These are phyloP conservation scores for Zaprionus gabonicus DNA, from an alignment of 1,140 invertebrate genomes.

Conservation along the genomic window DNA sequence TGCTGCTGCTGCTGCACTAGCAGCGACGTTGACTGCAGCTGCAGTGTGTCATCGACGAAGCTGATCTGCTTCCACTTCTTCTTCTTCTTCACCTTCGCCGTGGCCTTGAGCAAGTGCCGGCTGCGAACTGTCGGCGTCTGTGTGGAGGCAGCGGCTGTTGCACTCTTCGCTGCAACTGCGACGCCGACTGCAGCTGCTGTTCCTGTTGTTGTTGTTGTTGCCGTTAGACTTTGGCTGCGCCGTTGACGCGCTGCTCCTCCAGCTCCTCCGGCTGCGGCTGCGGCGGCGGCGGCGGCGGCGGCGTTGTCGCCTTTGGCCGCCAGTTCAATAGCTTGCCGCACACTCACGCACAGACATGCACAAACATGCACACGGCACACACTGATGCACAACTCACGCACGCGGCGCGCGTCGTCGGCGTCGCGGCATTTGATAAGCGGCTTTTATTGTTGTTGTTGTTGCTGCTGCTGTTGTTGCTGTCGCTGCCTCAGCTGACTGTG, in stretches of 20 bases:
- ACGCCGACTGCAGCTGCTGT: conserved; percentile 19
- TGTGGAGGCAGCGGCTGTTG: conserved; percentile 48
- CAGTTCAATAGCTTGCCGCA: conserved; percentile 71
- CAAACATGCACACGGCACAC: conserved; percentile 19
- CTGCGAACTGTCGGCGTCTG: conserved; percentile 57
- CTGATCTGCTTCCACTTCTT: conserved; percentile 79
- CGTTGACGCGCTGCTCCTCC: conserved; percentile 45
- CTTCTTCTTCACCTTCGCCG: conserved; percentile 79
- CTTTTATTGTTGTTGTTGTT: conserved; percentile 27
- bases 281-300: conserved; percentile 65
- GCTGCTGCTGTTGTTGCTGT: conserved; percentile 3
- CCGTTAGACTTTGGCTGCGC: conserved; percentile 40
- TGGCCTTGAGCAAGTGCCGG: conserved; percentile 72
- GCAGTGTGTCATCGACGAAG: conserved; percentile 66
- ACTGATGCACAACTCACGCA: conserved; percentile 55
- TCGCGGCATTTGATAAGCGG: conserved; percentile 72
- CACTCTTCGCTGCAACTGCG: conserved; percentile 29
- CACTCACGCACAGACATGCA: conserved; percentile 35
- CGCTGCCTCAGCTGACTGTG: conserved; percentile 1
- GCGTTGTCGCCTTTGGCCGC: conserved; percentile 77
- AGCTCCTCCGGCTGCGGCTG: conserved; percentile 25
- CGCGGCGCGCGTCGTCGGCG: conserved; percentile 65
- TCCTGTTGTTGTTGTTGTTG: conserved; percentile 28
- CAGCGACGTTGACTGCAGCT: conserved; percentile 51
- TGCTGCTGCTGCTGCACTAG: conserved; percentile 36